Conservation (phyloP, 2,888 invertebrate species). For the Trachelus stipa region DNA sequence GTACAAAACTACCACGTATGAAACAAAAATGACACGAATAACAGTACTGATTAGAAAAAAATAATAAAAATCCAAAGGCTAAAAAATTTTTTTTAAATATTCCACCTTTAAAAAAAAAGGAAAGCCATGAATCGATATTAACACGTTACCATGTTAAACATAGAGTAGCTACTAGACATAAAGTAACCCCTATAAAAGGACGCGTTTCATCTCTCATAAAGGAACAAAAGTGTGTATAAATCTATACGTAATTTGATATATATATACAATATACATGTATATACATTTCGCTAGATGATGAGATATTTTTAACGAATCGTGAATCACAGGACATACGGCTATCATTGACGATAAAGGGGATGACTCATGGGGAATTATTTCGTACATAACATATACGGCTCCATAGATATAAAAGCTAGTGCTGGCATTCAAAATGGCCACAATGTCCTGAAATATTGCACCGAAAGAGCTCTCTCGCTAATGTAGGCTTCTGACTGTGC, state of each 20-base stretch:
- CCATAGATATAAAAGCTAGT: neutral
- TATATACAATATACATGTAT: too few relatives aligned
- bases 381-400: neutral
- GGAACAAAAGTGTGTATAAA: neutral
- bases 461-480: slow-evolving; percentile 27
- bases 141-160: neutral
- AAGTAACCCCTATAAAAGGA: neutral
- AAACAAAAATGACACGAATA: too few relatives aligned
- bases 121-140: neutral
- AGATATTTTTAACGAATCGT: slow-evolving; percentile 39
- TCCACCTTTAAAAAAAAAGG: neutral
- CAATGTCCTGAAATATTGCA: slow-evolving; percentile 27
- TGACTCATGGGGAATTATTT: slow-evolving; percentile 12
- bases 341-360: slow-evolving; percentile 31
- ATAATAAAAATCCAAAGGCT: neutral
- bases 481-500: slow-evolving; percentile 5
- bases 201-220: neutral
- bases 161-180: neutral
- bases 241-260: neutral
- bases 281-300: slow-evolving; percentile 22
- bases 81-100: neutral
- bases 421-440: slow-evolving; percentile 19
- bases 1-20: neutral
- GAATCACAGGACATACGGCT: slow-evolving; percentile 22
- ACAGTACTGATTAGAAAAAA: neutral